phyloP scores from a whole-genome alignment of 2,113 vertebrate genomes.

The Electrona antarctica region DNA sequence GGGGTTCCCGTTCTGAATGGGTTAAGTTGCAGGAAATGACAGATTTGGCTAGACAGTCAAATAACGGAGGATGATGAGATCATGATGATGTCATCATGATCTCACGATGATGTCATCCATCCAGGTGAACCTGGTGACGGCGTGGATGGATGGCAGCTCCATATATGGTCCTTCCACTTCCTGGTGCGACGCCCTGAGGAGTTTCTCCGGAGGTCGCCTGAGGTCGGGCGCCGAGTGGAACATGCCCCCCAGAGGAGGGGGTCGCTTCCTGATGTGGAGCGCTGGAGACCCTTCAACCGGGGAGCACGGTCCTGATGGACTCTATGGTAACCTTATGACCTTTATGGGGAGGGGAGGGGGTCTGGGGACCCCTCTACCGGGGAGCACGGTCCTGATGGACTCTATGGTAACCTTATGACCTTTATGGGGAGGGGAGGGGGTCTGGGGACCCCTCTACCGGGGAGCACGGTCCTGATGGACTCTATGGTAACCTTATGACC shows the following conservation, averaged over 20 bases:
- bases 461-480: constrained; percentile 70
- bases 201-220: constrained; percentile 83
- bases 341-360: constrained; percentile 43
- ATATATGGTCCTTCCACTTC: constrained; percentile 92
- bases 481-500: no score
- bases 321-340: no score
- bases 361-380: no score
- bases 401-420: no score
- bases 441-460: constrained; percentile 81
- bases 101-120: no score
- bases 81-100: no score
- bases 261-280: constrained; percentile 84
- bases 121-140: constrained; percentile 87
- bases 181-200: constrained; percentile 90
- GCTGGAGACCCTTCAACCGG: constrained; percentile 83
- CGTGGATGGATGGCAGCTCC: constrained; percentile 96
- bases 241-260: constrained; percentile 76
- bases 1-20: no score
- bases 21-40: no score
- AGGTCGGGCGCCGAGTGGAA: constrained; percentile 62
- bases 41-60: no score
- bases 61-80: no score
- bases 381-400: no score
- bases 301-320: constrained; percentile 70
- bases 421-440: constrained; percentile 43